phyloP scores from a whole-genome alignment of 2,797 vertebrate species.

The Molothrus ater region DNA sequence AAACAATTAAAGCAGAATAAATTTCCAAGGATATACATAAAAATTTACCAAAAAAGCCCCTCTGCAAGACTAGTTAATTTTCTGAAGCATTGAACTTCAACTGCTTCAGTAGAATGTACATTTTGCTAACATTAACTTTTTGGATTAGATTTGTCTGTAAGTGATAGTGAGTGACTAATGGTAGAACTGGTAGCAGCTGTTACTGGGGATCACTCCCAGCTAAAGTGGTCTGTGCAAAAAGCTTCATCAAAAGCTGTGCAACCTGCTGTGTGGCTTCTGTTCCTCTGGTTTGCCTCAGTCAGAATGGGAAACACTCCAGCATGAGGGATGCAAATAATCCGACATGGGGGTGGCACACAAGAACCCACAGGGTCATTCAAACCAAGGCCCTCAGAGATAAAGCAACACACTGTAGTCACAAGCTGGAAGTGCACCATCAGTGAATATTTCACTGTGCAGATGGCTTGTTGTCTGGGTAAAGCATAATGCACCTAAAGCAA shows the following conservation, averaged over 20 bases:
- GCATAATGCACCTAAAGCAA: neutral
- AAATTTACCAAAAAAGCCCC: neutral
- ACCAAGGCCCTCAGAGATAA: neutral
- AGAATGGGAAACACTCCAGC: conserved; percentile 32
- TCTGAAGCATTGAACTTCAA: neutral
- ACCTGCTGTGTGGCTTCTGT: conserved; percentile 37
- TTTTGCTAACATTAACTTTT: neutral
- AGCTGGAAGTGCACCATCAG: neutral
- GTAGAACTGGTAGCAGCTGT: conserved; percentile 15
- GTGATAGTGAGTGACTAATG: neutral
- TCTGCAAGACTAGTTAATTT: neutral
- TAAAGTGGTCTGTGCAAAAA: conserved; percentile 4
- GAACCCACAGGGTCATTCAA: conserved; percentile 9
- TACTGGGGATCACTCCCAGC: neutral
- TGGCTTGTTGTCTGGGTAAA: neutral
- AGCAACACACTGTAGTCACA: neutral
- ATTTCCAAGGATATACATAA: neutral
- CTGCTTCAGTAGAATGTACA: neutral
- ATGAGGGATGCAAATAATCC: neutral
- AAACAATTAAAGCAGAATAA: neutral
- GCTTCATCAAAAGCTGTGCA: neutral
- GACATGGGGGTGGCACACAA: neutral
- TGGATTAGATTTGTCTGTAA: neutral
- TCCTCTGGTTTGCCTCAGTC: conserved; percentile 7
- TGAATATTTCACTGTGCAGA: conserved; percentile 12